Percentiles rank a stretch among this genome's conserved stretches.
Conservation (phyloP, 64 coral and sea anemone genomes). For the Montipora efflorescens region DNA sequence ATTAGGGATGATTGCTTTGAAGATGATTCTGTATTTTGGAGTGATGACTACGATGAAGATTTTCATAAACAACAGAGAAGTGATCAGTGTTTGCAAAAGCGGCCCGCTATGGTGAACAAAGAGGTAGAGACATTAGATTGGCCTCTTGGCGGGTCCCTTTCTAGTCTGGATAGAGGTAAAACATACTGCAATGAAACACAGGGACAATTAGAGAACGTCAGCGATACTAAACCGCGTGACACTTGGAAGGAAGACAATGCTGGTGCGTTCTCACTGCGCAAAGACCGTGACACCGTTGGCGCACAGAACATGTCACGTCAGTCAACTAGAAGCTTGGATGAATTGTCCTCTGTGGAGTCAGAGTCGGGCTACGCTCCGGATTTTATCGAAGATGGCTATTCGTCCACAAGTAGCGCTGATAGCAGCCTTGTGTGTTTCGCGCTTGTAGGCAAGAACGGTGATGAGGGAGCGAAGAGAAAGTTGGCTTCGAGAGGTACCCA, state of each 20-base stretch:
- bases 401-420: constrained; percentile 42
- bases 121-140: background rate
- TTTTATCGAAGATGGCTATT: constrained; percentile 33
- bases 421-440: constrained; percentile 43
- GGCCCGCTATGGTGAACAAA: background rate
- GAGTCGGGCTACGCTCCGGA: constrained; percentile 2
- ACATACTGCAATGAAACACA: background rate
- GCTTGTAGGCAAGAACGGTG: background rate
- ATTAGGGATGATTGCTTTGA: background rate
- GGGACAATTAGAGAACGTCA: background rate
- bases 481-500: background rate
- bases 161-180: background rate
- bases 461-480: background rate
- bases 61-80: background rate
- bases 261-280: background rate
- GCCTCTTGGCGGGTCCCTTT: background rate
- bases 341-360: constrained; percentile 8
- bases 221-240: background rate
- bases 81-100: constrained; percentile 8
- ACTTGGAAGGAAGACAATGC: background rate
- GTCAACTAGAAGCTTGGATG: background rate
- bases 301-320: background rate
- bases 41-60: background rate
- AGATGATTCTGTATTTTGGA: constrained; percentile 31
- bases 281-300: background rate